Percentiles rank a stretch among this genome's conserved stretches.
phyloP scores from a whole-genome alignment of 2,888 invertebrate species.

The Bombyx huttoni region DNA sequence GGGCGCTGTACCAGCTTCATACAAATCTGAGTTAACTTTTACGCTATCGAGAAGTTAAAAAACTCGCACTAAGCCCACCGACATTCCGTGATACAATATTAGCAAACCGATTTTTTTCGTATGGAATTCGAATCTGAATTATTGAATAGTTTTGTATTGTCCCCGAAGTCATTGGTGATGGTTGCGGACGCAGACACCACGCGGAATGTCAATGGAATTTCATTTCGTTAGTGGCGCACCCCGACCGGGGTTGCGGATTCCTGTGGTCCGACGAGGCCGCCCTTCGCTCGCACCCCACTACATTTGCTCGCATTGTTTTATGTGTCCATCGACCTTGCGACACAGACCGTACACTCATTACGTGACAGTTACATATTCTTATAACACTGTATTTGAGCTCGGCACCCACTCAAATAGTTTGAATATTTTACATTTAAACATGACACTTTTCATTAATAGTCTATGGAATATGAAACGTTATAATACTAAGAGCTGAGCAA shows the following conservation, averaged over 20 bases:
- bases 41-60: no score
- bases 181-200: conserved; percentile 27
- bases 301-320: conserved; percentile 9
- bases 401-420: neutral
- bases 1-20: no score
- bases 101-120: neutral
- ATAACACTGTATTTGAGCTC: neutral
- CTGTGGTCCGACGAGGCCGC: conserved; percentile 26
- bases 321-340: conserved; percentile 5
- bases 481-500: conserved; percentile 10
- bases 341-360: neutral
- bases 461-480: conserved; percentile 1
- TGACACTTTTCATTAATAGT: neutral
- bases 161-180: conserved; percentile 20
- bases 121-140: conserved; percentile 4
- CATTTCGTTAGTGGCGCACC: conserved; percentile 55
- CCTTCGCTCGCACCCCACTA: conserved; percentile 9
- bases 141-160: conserved; percentile 29
- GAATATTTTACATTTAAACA: neutral
- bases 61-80: no score
- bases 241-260: conserved; percentile 41
- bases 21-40: no score
- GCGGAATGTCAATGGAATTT: conserved; percentile 58
- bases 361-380: neutral
- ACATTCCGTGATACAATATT: no score